Evolutionary conservation across 2,113 vertebrate species (phyloP).

Genomic region (Semnornis frantzii): DNA sequence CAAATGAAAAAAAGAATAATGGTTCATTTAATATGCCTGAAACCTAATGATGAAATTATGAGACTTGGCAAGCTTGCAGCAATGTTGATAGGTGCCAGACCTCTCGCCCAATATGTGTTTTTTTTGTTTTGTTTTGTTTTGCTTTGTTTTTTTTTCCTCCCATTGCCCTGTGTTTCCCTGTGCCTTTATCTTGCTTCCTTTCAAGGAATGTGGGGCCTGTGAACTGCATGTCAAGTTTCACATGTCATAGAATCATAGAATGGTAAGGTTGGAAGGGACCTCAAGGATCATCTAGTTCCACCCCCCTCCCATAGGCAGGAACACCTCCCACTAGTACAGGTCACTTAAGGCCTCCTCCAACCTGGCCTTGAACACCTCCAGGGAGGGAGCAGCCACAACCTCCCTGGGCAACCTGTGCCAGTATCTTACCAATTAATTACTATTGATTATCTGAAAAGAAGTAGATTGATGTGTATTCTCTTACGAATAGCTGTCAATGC

Average conservation of each 20-base stretch:
- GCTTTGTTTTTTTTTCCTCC: no score
- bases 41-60: neutral
- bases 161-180: neutral
- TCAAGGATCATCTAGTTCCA: no score
- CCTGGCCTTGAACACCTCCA: no score
- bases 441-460: conserved; percentile 17
- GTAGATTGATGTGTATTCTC: neutral
- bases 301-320: no score
- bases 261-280: no score
- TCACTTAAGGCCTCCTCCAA: no score
- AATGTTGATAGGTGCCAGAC: neutral
- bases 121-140: no score
- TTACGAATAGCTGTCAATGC: conserved; percentile 50
- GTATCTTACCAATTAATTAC: neutral
- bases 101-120: neutral
- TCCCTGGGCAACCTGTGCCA: no score
- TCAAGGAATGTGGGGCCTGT: neutral
- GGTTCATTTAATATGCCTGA: neutral
- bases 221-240: neutral
- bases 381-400: no score
- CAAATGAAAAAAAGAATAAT: neutral
- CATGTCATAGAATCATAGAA: no score
- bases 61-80: neutral
- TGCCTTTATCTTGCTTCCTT: conserved; percentile 5
- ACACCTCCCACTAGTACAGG: no score